Evolutionary conservation across 2,888 invertebrate genomes (phyloP).

Genomic region (Xanthorhoe designata): DNA sequence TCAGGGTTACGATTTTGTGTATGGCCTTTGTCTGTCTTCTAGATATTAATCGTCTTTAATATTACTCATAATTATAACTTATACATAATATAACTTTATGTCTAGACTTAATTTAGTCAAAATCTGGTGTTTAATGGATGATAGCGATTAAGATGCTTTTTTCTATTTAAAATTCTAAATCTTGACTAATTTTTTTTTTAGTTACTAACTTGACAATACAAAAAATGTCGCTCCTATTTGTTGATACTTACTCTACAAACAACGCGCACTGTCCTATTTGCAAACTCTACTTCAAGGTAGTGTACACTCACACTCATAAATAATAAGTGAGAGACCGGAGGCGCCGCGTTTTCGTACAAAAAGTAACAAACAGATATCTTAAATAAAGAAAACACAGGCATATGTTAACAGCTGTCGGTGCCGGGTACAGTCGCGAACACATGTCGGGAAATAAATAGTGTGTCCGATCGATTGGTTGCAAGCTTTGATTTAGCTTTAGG

Average conservation of each 20-base stretch:
- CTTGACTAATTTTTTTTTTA: not conserved
- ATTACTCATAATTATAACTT: too few relatives aligned
- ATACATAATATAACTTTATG: too few relatives aligned
- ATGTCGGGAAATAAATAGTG: slow-evolving; percentile 41
- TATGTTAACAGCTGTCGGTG: slow-evolving; percentile 82
- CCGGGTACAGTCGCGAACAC: slow-evolving; percentile 32
- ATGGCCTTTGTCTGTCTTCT: too few relatives aligned
- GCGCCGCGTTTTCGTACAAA: slow-evolving; percentile 82
- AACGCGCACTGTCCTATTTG: slow-evolving; percentile 40
- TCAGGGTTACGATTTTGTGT: too few relatives aligned
- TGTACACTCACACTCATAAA: slow-evolving; percentile 79
- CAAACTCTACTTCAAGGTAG: slow-evolving; percentile 46
- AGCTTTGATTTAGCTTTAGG: slow-evolving; percentile 21
- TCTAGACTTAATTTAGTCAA: too few relatives aligned
- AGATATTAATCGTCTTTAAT: too few relatives aligned
- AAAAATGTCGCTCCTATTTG: not conserved
- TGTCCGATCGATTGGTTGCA: slow-evolving; percentile 29
- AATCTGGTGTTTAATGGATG: too few relatives aligned
- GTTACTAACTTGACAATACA: not conserved
- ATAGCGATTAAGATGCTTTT: too few relatives aligned
- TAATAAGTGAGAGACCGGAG: slow-evolving; percentile 83
- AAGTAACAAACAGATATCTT: slow-evolving; percentile 84
- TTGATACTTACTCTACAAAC: not conserved
- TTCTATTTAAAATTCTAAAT: not conserved
- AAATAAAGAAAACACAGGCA: slow-evolving; percentile 84